These are phyloP conservation scores for Aricia artaxerxes DNA, from an alignment of 2,888 invertebrate genomes.

Conservation along the genomic window DNA sequence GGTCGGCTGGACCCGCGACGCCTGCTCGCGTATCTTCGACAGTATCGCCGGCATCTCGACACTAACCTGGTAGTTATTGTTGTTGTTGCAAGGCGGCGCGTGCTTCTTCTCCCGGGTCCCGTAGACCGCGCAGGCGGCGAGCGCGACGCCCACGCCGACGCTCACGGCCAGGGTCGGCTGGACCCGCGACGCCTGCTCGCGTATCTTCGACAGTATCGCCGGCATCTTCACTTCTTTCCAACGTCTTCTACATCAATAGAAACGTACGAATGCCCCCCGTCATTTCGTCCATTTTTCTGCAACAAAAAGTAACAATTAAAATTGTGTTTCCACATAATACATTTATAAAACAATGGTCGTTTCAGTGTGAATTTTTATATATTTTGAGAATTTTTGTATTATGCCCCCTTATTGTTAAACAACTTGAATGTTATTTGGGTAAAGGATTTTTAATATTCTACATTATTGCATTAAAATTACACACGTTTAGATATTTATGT, in stretches of 20 bases:
- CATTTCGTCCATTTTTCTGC: slow-evolving; percentile 64
- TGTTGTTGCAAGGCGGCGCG: slow-evolving; percentile 62
- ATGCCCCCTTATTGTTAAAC: not conserved
- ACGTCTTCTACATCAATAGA: slow-evolving; percentile 33
- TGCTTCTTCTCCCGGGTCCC: slow-evolving; percentile 68
- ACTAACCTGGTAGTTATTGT: slow-evolving; percentile 74
- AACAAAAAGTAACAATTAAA: slow-evolving; percentile 49
- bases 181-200: slow-evolving; percentile 70
- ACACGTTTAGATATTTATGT: not conserved
- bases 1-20: slow-evolving; percentile 68
- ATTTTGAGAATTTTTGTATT: not conserved
- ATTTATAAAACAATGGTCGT: not conserved
- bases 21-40: slow-evolving; percentile 70
- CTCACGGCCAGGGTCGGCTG: slow-evolving; percentile 68
- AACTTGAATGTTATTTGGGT: not conserved
- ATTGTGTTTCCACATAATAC: not conserved
- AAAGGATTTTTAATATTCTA: not conserved
- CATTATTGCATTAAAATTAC: not conserved
- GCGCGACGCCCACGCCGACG: slow-evolving; percentile 69
- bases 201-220: slow-evolving; percentile 65
- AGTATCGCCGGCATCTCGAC: slow-evolving; percentile 49
- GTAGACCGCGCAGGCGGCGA: slow-evolving; percentile 70
- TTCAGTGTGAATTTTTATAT: not conserved
- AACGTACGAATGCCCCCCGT: slow-evolving; percentile 40
- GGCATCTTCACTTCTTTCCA: not conserved